Conservation (phyloP, 2,113 vertebrate genomes). For the Scomber scombrus region DNA sequence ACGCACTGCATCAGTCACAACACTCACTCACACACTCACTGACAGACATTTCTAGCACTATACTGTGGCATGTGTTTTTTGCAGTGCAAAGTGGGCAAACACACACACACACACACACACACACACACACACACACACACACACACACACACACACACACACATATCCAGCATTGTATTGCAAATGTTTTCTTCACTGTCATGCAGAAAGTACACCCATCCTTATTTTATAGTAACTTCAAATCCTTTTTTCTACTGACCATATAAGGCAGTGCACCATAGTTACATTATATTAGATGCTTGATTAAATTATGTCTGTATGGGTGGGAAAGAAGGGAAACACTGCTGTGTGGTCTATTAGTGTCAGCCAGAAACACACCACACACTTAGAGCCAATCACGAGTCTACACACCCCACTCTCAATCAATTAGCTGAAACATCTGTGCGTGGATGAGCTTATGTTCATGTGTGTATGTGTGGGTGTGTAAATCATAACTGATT, state of each 20-base stretch:
- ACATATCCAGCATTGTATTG: conserved; percentile 10
- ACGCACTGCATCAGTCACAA: conserved; percentile 64
- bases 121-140: not conserved
- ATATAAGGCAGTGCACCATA: conserved; percentile 23
- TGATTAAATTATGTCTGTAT: conserved; percentile 64
- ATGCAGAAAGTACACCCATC: not conserved
- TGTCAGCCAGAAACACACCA: conserved; percentile 71
- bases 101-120: not conserved
- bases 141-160: not conserved
- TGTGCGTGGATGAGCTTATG: conserved; percentile 51
- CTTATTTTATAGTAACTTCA: conserved; percentile 6
- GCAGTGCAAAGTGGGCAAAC: not conserved
- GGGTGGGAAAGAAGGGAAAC: conserved; percentile 44
- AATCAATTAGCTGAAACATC: conserved; percentile 73
- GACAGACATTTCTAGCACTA: conserved; percentile 55
- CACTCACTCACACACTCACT: conserved; percentile 52
- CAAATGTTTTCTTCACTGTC: not conserved
- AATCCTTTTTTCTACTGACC: not conserved
- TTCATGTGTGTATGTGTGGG: conserved; percentile 30
- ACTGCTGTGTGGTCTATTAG: conserved; percentile 72
- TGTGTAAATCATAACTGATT: conserved; percentile 71
- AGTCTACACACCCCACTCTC: conserved; percentile 35
- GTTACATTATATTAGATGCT: conserved; percentile 41
- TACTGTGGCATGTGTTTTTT: conserved; percentile 14
- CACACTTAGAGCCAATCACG: conserved; percentile 70